These are phyloP conservation scores for Eudyptes chrysolophus DNA, from an alignment of 2,113 vertebrate species.

Conservation along the genomic window DNA sequence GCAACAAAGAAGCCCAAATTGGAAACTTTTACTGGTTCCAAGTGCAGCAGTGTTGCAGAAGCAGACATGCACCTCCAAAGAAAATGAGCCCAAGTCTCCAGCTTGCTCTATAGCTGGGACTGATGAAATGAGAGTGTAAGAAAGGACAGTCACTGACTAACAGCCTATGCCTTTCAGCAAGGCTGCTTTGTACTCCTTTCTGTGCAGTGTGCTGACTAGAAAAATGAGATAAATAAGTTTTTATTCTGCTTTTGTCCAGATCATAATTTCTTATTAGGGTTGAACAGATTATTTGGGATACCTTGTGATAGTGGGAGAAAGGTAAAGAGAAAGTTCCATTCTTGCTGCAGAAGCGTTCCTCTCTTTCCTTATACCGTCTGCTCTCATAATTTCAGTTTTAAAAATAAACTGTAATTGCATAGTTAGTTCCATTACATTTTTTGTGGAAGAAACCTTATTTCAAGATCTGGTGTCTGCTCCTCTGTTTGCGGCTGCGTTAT, in stretches of 20 bases:
- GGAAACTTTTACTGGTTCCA: rapidly evolving
- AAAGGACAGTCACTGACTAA: not conserved
- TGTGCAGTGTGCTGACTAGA: not conserved
- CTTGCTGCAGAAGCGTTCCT: not conserved
- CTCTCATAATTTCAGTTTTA: not conserved
- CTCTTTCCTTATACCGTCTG: not conserved
- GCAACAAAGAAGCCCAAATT: rapidly evolving
- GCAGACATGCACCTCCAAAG: rapidly evolving
- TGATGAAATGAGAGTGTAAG: not conserved
- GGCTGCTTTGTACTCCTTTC: not conserved
- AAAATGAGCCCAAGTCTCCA: not conserved
- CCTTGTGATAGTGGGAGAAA: not conserved
- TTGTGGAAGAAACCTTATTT: slow-evolving; percentile 9
- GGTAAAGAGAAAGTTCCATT: not conserved
- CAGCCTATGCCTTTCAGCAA: not conserved
- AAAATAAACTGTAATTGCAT: not conserved
- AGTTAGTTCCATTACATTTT: not conserved
- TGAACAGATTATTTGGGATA: not conserved
- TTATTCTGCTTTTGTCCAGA: not conserved
- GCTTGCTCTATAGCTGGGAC: not conserved
- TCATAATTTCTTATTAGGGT: not conserved
- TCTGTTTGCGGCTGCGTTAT: not conserved
- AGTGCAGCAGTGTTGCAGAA: not conserved
- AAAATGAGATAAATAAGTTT: not conserved
- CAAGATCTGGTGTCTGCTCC: not conserved